Evolutionary conservation across 2,113 vertebrate species (phyloP).

Genomic region (Strigops habroptila): DNA sequence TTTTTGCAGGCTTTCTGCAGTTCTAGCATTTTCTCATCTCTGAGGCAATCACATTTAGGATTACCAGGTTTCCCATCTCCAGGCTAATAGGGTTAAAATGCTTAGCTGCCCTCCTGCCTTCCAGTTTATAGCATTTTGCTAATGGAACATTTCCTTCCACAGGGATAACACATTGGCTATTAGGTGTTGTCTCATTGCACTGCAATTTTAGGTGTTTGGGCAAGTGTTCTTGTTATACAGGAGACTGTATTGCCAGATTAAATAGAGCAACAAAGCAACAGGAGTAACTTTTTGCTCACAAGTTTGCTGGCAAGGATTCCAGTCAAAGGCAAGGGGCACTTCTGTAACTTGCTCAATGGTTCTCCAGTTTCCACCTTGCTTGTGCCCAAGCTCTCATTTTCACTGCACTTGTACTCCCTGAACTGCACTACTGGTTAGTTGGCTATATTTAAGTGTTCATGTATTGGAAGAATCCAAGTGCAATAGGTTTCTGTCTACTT

Average conservation of each 20-base stretch:
- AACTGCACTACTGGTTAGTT: not conserved
- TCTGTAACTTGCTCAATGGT: not conserved
- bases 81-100: conserved; percentile 49
- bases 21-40: conserved; percentile 54
- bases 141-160: conserved; percentile 50
- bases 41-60: conserved; percentile 49
- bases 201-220: conserved; percentile 31
- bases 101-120: conserved; percentile 54
- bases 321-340: not conserved
- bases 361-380: not conserved
- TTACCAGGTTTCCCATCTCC: conserved; percentile 43
- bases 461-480: not conserved
- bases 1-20: conserved; percentile 17
- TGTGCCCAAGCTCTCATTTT: not conserved
- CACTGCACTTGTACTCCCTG: not conserved
- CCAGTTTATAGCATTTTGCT: conserved; percentile 56
- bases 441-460: rapidly evolving
- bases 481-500: not conserved
- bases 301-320: not conserved
- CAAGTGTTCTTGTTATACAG: not conserved
- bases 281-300: not conserved
- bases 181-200: conserved; percentile 28
- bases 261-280: not conserved
- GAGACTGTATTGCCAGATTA: conserved; percentile 17
- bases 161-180: conserved; percentile 15